Percentiles rank a stretch among this genome's conserved stretches.
Evolutionary conservation across 2,113 vertebrate genomes (phyloP).

Genomic region (Aix galericulata): DNA sequence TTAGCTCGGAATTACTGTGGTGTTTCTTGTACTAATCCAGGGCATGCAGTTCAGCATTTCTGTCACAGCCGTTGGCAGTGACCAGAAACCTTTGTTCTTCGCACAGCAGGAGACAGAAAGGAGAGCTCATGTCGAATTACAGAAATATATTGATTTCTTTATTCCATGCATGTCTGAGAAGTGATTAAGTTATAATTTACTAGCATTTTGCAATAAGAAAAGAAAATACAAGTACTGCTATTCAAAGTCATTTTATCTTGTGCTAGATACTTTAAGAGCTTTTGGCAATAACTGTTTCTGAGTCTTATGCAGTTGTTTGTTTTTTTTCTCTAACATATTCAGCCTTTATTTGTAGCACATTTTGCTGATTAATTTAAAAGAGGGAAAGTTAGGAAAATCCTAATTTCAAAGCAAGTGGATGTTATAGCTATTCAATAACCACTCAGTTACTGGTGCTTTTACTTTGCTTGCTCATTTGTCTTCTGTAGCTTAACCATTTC

Average conservation of each 20-base stretch:
- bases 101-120: not conserved
- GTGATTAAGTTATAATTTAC: not conserved
- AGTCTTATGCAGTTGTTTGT: not conserved
- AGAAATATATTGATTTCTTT: not conserved
- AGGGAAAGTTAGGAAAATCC: not conserved
- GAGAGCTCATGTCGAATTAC: not conserved
- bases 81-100: conserved; percentile 22
- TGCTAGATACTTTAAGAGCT: not conserved
- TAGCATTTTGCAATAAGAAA: not conserved
- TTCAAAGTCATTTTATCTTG: not conserved
- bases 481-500: not conserved
- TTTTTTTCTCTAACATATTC: not conserved
- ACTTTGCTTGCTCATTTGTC: not conserved
- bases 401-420: not conserved
- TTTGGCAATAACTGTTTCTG: not conserved
- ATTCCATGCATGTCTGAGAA: not conserved
- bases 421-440: not conserved
- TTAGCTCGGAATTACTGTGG: not conserved
- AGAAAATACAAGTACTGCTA: not conserved
- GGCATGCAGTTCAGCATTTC: not conserved
- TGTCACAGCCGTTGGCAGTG: not conserved
- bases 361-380: not conserved
- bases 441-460: not conserved
- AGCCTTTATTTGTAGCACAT: not conserved
- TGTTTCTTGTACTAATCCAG: not conserved